Evolutionary conservation across 2,888 invertebrate species (phyloP).

Genomic region (Andrena bicolor): DNA sequence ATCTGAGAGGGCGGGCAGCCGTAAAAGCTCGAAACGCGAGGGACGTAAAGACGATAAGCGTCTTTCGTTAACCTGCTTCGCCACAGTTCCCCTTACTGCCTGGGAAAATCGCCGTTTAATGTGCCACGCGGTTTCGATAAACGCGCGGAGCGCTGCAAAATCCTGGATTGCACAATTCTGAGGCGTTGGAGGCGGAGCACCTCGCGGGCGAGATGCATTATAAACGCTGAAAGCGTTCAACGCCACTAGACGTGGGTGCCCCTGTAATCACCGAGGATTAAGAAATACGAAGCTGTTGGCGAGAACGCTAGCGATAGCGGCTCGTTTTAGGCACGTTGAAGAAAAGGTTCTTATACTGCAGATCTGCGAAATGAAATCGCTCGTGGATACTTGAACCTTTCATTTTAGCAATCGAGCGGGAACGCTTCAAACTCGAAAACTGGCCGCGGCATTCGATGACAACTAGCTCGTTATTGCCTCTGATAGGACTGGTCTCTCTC

Average conservation of each 20-base stretch:
- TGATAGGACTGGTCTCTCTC: conserved; percentile 15
- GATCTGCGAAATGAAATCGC: neutral
- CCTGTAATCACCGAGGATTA: neutral
- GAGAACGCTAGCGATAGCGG: too few species aligned
- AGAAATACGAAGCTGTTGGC: too few species aligned
- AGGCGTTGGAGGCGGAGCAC: neutral
- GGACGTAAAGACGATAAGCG: conserved; percentile 55
- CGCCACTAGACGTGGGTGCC: neutral
- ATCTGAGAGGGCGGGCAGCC: conserved; percentile 33
- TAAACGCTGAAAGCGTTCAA: neutral
- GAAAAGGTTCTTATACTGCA: neutral
- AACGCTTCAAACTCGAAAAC: conserved; percentile 3
- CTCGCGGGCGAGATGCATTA: neutral
- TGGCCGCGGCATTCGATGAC: conserved; percentile 41
- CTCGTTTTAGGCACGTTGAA: neutral
- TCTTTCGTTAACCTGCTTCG: conserved; percentile 46
- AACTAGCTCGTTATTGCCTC: conserved; percentile 43
- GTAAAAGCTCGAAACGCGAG: conserved; percentile 44
- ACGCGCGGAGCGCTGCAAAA: conserved; percentile 1
- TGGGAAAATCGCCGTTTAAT: conserved; percentile 26
- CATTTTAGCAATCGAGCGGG: neutral
- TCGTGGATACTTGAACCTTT: neutral
- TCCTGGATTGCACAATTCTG: conserved; percentile 13
- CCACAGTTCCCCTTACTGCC: neutral
- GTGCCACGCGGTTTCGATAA: conserved; percentile 24